These are phyloP conservation scores for Caenorhabditis sp. DNA, from an alignment of 2,888 invertebrate species.

Conservation along the genomic window DNA sequence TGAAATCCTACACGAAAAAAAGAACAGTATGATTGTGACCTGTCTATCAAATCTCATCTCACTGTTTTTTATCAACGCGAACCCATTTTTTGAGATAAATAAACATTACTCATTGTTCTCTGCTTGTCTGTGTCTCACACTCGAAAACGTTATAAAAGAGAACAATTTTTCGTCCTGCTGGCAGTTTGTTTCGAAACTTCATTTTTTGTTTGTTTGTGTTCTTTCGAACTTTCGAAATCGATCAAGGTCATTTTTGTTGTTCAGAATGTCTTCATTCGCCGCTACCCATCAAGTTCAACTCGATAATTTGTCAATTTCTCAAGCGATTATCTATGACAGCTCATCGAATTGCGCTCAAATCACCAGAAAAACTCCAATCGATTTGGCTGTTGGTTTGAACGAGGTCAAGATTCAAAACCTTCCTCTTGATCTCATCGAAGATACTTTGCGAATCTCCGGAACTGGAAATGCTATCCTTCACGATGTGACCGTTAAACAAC, in stretches of 20 bases:
- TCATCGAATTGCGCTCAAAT: slow-evolving; percentile 32
- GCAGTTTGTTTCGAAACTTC: not conserved
- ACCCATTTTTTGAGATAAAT: no score
- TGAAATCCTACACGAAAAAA: no score
- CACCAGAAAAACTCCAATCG: slow-evolving; percentile 25
- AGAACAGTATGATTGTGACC: no score
- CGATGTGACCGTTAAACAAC: slow-evolving; percentile 30
- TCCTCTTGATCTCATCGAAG: slow-evolving; percentile 30
- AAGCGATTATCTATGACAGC: slow-evolving; percentile 27
- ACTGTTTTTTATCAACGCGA: no score
- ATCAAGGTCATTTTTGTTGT: not conserved
- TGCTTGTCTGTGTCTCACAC: not conserved
- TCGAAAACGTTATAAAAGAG: not conserved
- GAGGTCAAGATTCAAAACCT: slow-evolving; percentile 30
- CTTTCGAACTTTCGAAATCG: not conserved
- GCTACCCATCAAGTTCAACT: slow-evolving; percentile 25
- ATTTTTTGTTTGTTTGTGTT: not conserved
- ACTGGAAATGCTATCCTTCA: slow-evolving; percentile 24
- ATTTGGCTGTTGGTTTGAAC: slow-evolving; percentile 22
- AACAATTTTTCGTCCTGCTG: not conserved
- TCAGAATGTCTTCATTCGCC: slow-evolving; percentile 8
- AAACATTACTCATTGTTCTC: not conserved
- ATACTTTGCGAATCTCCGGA: slow-evolving; percentile 29
- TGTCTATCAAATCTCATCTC: no score
- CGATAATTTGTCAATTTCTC: slow-evolving; percentile 13